Evolutionary conservation across 2,797 vertebrate genomes (phyloP).

Genomic region (Scomberomorus guttatus): DNA sequence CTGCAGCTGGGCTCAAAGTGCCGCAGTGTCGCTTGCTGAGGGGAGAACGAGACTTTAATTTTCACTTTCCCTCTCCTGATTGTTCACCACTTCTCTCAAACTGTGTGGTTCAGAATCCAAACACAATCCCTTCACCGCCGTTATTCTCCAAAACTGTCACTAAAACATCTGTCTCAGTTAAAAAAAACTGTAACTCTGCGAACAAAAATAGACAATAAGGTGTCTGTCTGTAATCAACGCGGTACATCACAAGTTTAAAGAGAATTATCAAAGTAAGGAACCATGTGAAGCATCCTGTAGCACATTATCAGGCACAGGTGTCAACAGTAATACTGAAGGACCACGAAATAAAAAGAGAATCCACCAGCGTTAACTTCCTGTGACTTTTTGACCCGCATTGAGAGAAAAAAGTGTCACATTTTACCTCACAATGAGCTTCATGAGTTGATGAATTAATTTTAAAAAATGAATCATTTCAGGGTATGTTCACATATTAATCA

Average conservation of each 20-base stretch:
- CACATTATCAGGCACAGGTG: background rate
- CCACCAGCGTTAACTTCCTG: background rate
- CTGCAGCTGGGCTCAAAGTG: background rate
- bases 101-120: background rate
- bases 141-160: background rate
- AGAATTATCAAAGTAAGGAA: background rate
- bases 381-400: background rate
- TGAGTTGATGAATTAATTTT: too few relatives aligned
- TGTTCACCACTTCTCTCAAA: background rate
- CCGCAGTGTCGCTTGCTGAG: background rate
- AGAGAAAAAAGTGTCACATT: background rate
- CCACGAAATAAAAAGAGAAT: background rate
- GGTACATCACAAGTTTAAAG: background rate
- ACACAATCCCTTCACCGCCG: background rate
- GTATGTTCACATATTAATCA: background rate
- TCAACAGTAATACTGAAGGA: background rate
- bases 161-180: background rate
- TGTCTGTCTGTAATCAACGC: background rate
- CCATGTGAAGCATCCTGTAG: background rate
- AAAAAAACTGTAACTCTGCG: background rate
- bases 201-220: background rate
- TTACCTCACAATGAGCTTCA: background rate
- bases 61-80: background rate
- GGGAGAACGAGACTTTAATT: background rate
- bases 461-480: too few relatives aligned